Base-by-base conservation (phyloP, 2,888 invertebrate genomes). In the Dicranocentrus wangi region DNA sequence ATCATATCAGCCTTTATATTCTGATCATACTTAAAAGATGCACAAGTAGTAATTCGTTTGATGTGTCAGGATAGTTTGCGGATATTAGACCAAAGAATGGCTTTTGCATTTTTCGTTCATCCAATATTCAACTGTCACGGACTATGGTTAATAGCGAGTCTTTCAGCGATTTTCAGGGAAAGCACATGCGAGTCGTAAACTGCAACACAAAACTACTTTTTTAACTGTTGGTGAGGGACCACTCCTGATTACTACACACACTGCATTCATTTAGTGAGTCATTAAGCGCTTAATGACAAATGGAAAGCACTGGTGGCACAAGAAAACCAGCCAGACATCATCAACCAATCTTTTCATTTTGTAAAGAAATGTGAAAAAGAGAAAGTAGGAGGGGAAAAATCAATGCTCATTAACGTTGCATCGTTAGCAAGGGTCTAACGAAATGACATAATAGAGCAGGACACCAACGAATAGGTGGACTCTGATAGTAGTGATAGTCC, bases 401-500 rank as follows among this genome's bases (percentile, higher is more conserved):
- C 82, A 75, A 82, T 82, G 73, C 77, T 65, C 82, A 77, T 77
- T 82, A 77, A 75, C 75, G 61, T 25, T 51, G 47, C 69, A 60
- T 76, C 68, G 75, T 76, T 43, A 60, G 65, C 28, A 28, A 47
- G 15, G 47, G 47, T 47, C n/a, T n/a, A n/a, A n/a, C n/a, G n/a
- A n/a, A n/a, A n/a, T n/a, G n/a, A n/a, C n/a, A n/a, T n/a, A n/a
- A n/a, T n/a, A n/a, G n/a, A n/a, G n/a, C n/a, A n/a, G n/a, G n/a
- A n/a, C n/a, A 32, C 32, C 5, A 32, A 32, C 32, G 32, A 32
- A 32, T n/a, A 32, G 32, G 32, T 32, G n/a, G n/a, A n/a, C n/a
- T n/a, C n/a, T n/a, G n/a, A n/a, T n/a, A n/a, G n/a, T n/a, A n/a
- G n/a, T n/a, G n/a, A n/a, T n/a, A n/a, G n/a, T n/a, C n/a, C n/a